Evolutionary conservation across 2,888 invertebrate species (phyloP).

Genomic region (Apotomis betuletana): DNA sequence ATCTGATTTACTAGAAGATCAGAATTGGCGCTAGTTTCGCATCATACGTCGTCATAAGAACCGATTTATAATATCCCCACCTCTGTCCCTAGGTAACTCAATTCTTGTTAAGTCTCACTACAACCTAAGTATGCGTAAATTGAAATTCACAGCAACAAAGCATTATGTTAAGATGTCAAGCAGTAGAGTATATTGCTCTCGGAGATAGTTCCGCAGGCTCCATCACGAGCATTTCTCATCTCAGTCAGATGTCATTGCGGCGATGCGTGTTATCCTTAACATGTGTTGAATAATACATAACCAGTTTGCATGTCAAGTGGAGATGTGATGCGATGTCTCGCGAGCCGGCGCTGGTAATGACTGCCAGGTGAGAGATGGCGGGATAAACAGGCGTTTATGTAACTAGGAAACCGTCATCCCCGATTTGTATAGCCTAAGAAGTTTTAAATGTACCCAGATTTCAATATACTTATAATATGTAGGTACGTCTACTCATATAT

Average conservation of each 20-base stretch:
- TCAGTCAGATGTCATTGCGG: conserved; percentile 53
- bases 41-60: no score
- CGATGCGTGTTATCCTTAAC: conserved; percentile 53
- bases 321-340: conserved; percentile 38
- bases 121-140: conserved; percentile 22
- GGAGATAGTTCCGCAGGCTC: conserved; percentile 32
- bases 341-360: conserved; percentile 36
- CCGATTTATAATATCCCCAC: neutral
- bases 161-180: conserved; percentile 30
- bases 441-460: neutral
- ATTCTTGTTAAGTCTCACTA: conserved; percentile 18
- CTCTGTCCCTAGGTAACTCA: neutral
- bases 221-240: conserved; percentile 49
- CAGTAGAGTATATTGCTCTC: conserved; percentile 22
- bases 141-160: conserved; percentile 26
- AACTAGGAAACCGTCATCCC: conserved; percentile 8
- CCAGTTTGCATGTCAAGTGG: conserved; percentile 62
- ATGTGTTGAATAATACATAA: conserved; percentile 60
- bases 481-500: neutral
- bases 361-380: conserved; percentile 36
- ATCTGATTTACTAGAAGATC: no score
- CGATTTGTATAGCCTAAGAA: neutral
- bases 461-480: neutral
- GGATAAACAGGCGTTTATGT: conserved; percentile 27
- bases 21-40: no score